These are phyloP conservation scores for Xiphophorus birchmanni DNA, from an alignment of 2,797 vertebrate species.

Conservation along the genomic window DNA sequence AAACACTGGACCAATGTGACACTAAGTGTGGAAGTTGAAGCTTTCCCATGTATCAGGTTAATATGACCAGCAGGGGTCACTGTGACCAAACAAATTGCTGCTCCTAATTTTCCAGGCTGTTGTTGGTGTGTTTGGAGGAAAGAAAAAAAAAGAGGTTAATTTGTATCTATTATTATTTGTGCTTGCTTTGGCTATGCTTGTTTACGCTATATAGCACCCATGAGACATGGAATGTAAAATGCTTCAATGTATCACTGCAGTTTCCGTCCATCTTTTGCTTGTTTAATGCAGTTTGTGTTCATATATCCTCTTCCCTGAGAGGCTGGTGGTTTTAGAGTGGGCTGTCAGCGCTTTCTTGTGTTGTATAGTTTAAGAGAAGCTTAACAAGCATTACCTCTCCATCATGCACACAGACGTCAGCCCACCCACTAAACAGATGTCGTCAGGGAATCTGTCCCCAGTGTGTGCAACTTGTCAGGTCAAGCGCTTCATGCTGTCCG, in stretches of 20 bases:
- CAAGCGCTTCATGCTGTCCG: slow-evolving; percentile 44
- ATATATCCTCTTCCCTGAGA: slow-evolving; percentile 46
- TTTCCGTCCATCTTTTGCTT: neutral
- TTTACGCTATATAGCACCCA: neutral
- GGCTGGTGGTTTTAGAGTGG: slow-evolving; percentile 40
- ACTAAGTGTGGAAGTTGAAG: neutral
- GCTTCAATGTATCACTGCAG: slow-evolving; percentile 3
- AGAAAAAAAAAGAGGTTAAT: slow-evolving; percentile 11
- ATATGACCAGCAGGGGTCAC: slow-evolving; percentile 67
- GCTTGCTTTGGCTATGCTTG: neutral
- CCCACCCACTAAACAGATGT: slow-evolving; percentile 42
- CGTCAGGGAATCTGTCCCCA: slow-evolving; percentile 48
- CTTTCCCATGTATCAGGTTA: neutral
- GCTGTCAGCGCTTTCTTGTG: slow-evolving; percentile 49
- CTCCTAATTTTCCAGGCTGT: neutral
- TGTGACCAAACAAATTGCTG: slow-evolving; percentile 41
- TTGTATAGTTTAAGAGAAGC: slow-evolving; percentile 61
- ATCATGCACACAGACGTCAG: slow-evolving; percentile 46
- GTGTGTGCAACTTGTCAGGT: slow-evolving; percentile 55
- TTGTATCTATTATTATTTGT: slow-evolving; percentile 21
- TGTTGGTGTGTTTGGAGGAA: neutral
- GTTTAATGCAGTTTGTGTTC: slow-evolving; percentile 35
- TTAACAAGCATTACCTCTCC: slow-evolving; percentile 59
- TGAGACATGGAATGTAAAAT: slow-evolving; percentile 8
- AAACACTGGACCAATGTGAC: neutral